Percentiles rank a stretch among this genome's conserved stretches.
Evolutionary conservation across 2,888 invertebrate species (phyloP).

Genomic region (Autographa gamma): DNA sequence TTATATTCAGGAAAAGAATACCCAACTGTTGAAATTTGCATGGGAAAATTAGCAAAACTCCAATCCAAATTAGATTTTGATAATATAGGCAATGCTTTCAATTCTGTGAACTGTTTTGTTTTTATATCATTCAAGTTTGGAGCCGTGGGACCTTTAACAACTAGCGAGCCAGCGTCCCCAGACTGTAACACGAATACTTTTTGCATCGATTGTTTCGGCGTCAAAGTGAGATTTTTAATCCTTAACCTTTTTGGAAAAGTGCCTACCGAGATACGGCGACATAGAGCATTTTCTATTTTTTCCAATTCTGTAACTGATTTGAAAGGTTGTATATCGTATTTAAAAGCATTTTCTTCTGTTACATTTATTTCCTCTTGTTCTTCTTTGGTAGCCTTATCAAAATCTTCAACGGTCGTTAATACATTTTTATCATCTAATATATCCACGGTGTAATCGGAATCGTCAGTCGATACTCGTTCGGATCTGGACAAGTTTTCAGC

Average conservation of each 20-base stretch:
- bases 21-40: conserved; percentile 78
- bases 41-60: conserved; percentile 69
- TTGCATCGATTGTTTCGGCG: conserved; percentile 76
- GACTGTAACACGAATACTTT: conserved; percentile 73
- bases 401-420: conserved; percentile 68
- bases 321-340: conserved; percentile 43
- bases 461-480: conserved; percentile 59
- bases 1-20: conserved; percentile 71
- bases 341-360: conserved; percentile 13
- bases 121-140: conserved; percentile 59
- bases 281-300: conserved; percentile 69
- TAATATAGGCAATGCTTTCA: conserved; percentile 62
- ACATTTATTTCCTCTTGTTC: conserved; percentile 19
- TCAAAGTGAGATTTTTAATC: conserved; percentile 74
- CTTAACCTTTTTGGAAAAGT: conserved; percentile 73
- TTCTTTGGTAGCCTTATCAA: conserved; percentile 47
- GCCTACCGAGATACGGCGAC: conserved; percentile 68
- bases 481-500: conserved; percentile 47
- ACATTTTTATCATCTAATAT: conserved; percentile 71
- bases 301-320: conserved; percentile 66
- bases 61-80: conserved; percentile 68
- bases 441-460: conserved; percentile 69
- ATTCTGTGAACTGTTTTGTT: conserved; percentile 58
- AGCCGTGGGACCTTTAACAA: conserved; percentile 69
- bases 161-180: conserved; percentile 73